A percentile compares a stretch with the other conserved stretches of the same genome.
phyloP scores from a whole-genome alignment of 1,140 invertebrate species.

The Bombus ignitus region DNA sequence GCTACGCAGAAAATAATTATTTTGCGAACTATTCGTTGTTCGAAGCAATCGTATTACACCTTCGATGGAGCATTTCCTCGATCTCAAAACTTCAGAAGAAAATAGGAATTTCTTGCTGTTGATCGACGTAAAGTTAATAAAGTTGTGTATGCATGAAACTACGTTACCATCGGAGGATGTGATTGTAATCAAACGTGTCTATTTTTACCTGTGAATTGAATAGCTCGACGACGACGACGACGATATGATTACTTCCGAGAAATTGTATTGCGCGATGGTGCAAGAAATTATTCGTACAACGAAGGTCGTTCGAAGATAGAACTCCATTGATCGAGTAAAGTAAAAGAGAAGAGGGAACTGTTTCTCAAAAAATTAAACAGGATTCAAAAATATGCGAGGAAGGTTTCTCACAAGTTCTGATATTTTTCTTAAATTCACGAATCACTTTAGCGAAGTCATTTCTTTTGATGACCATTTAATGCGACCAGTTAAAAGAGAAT shows the following conservation, averaged over 20 bases:
- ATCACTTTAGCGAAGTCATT: background rate
- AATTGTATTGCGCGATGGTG: background rate
- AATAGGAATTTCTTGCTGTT: background rate
- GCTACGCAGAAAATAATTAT: no score
- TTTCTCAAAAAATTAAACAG: background rate
- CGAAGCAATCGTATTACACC: background rate
- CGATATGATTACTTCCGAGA: conserved; percentile 1
- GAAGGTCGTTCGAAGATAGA: background rate
- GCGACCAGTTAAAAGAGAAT: background rate
- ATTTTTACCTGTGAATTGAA: conserved; percentile 4
- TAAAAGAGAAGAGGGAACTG: background rate
- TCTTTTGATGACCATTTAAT: background rate
- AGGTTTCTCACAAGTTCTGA: no score
- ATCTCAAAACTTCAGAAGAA: background rate
- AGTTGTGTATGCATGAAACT: background rate
- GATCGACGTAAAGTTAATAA: background rate
- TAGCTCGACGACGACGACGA: background rate
- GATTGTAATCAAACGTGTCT: background rate
- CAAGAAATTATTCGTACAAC: background rate
- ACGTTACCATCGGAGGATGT: background rate
- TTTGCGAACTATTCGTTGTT: no score
- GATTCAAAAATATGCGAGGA: background rate
- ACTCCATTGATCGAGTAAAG: background rate
- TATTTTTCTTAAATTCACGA: background rate
- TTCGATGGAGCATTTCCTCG: background rate